Evolutionary conservation across 2,113 vertebrate species (phyloP).

Genomic region (Oreochromis niloticus): DNA sequence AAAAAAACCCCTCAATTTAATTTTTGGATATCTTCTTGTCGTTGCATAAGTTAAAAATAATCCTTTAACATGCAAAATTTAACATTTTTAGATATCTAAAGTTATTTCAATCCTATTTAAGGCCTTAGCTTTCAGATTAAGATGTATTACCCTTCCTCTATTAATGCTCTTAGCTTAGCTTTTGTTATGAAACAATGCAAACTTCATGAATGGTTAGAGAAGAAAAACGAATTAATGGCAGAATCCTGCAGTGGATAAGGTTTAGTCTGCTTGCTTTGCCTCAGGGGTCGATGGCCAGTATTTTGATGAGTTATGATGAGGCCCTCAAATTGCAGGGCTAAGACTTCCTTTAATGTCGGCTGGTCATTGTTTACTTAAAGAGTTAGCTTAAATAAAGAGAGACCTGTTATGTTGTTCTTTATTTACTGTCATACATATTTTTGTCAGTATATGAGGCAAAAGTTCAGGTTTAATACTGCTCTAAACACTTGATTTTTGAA

Average conservation of each 20-base stretch:
- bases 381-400: neutral
- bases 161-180: neutral
- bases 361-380: neutral
- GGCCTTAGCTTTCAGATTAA: neutral
- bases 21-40: neutral
- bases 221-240: neutral
- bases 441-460: neutral
- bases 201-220: neutral
- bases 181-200: neutral
- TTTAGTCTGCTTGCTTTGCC: neutral
- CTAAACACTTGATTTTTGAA: neutral
- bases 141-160: neutral
- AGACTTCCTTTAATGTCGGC: neutral
- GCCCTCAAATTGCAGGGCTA: neutral
- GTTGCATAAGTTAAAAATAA: neutral
- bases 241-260: neutral
- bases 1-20: rapidly evolving
- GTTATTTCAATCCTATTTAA: neutral
- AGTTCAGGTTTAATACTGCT: neutral
- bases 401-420: neutral
- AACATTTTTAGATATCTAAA: neutral
- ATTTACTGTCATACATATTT: neutral
- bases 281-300: neutral
- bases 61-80: neutral
- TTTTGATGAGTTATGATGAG: neutral